phyloP scores from a whole-genome alignment of 2,113 vertebrate species.

The Parus major region DNA sequence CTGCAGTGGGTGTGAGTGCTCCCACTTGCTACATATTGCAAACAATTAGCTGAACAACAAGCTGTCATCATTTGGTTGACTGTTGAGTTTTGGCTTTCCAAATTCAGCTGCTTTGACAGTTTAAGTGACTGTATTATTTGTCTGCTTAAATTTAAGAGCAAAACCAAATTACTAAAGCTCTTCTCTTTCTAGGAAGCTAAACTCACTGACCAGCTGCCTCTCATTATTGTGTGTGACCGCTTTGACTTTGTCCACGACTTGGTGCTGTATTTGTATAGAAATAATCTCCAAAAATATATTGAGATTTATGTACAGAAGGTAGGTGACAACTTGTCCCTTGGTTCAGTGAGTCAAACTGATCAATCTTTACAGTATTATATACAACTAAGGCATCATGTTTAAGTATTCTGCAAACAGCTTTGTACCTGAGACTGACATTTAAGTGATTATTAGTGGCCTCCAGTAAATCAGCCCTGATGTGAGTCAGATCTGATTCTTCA shows the following conservation, averaged over 20 bases:
- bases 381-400: not conserved
- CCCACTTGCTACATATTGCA: not conserved
- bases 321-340: not conserved
- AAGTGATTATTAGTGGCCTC: not conserved
- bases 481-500: not conserved
- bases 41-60: not conserved
- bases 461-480: not conserved
- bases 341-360: not conserved
- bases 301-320: constrained; percentile 99
- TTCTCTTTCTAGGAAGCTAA: constrained; percentile 89
- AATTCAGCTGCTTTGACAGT: constrained; percentile 30
- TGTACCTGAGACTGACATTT: not conserved
- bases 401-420: not conserved
- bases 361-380: not conserved
- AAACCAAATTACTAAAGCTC: constrained; percentile 9
- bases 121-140: constrained; percentile 34
- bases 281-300: constrained; percentile 98
- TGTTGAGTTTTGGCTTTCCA: constrained; percentile 26
- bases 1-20: constrained; percentile 2
- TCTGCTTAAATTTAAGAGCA: not conserved
- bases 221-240: constrained; percentile 97
- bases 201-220: constrained; percentile 94
- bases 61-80: not conserved
- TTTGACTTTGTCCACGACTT: constrained; percentile 98
- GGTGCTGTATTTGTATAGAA: constrained; percentile 97